Evolutionary conservation across 2,797 vertebrate genomes (phyloP).

Genomic region (Scarus forsteni): DNA sequence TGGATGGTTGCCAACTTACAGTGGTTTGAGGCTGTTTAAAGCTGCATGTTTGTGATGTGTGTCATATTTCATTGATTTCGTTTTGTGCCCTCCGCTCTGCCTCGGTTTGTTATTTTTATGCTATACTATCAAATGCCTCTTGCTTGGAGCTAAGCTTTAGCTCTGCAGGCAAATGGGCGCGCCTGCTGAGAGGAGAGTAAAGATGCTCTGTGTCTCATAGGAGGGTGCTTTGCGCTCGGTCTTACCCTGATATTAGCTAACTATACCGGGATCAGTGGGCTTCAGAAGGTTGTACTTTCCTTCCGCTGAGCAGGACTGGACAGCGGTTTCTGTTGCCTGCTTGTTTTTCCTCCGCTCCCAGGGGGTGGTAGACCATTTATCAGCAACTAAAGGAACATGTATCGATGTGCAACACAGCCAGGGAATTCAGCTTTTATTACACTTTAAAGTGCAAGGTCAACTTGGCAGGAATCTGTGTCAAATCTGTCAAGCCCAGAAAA

Average conservation of each 20-base stretch:
- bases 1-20: slow-evolving; percentile 42
- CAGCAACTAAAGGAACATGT: slow-evolving; percentile 67
- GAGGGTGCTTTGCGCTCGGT: slow-evolving; percentile 42
- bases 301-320: slow-evolving; percentile 60
- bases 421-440: slow-evolving; percentile 78
- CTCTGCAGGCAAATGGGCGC: slow-evolving; percentile 62
- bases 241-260: slow-evolving; percentile 56
- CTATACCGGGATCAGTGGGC: slow-evolving; percentile 43
- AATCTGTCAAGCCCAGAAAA: slow-evolving; percentile 70
- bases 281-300: slow-evolving; percentile 63
- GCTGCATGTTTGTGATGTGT: slow-evolving; percentile 44
- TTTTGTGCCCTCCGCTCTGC: slow-evolving; percentile 28
- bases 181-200: slow-evolving; percentile 61
- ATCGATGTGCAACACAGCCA: slow-evolving; percentile 70
- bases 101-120: slow-evolving; percentile 39
- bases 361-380: slow-evolving; percentile 64
- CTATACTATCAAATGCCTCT: slow-evolving; percentile 45
- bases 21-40: slow-evolving; percentile 43
- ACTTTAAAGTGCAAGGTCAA: slow-evolving; percentile 81
- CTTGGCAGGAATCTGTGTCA: slow-evolving; percentile 73
- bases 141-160: slow-evolving; percentile 64
- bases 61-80: slow-evolving; percentile 62
- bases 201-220: slow-evolving; percentile 48
- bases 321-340: slow-evolving; percentile 58
- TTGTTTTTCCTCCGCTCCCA: slow-evolving; percentile 49